Base-by-base conservation (phyloP, 2,888 invertebrate genomes). In the Euphydryas editha region DNA sequence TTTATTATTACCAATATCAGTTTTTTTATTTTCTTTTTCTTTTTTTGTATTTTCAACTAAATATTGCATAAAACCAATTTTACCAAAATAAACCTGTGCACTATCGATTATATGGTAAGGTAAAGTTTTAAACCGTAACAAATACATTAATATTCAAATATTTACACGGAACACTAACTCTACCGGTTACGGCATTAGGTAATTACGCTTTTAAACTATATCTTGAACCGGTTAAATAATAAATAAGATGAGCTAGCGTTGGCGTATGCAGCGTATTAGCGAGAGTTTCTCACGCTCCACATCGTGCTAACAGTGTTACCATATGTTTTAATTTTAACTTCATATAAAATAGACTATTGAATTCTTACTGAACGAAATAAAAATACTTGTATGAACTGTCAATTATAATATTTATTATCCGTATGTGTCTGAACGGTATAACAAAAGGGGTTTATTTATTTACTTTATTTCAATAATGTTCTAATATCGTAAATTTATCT, bases 211-310 rank as follows among this genome's bases (percentile, higher is more conserved):
- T 36, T 54, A 51, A 64, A 58, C 49, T 44, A 59, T 46, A 51
- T 42, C 58, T 17, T 49, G 42, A 57, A 58, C 47, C 63, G 63
- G 49, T n/a, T 64, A 42, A 63, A 63, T 63, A 49, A 63, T 58
- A 63, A 63, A 58, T 51, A 58, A 49, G 37, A 56, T 39, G 37
- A 37, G 56, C 56, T n/a, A 11, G 37, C 20, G 55, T 36, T 39
- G 59, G 63, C 65, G 61, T 68, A 61, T 47, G 65, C 58, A 55
- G 46, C 54, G 46, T 46, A 65, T 65, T 51, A 61, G 54, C 65
- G 46, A 68, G 58, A 65, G 58, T 68, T 62, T 68, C 68, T 65
- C 68, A 68, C 68, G 68, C 58, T 47, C 68, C 36, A 61, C 61
- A 59, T 65, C 51, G 21, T 7, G 13, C 47, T n/a, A 20, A 20